These are phyloP conservation scores for Meandrusa payeni DNA, from an alignment of 2,888 invertebrate species.

Conservation along the genomic window DNA sequence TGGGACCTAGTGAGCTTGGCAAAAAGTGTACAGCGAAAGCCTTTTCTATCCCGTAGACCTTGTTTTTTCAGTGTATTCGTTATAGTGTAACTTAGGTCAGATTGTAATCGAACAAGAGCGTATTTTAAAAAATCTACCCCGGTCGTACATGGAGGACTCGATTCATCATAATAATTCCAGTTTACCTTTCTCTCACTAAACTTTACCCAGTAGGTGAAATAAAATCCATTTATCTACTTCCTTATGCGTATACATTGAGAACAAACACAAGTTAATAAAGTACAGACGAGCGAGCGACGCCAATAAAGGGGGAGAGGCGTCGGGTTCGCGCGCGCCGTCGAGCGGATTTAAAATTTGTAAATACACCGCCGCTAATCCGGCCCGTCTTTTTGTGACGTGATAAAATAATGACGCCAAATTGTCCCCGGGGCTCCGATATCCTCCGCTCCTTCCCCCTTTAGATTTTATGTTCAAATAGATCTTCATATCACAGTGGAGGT, in stretches of 20 bases:
- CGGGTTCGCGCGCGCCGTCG: conserved; percentile 46
- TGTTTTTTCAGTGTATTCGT: too few relatives aligned
- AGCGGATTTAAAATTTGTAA: conserved; percentile 61
- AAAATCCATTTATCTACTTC: conserved; percentile 72
- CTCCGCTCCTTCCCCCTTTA: conserved; percentile 33
- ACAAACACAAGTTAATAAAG: conserved; percentile 68
- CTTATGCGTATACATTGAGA: conserved; percentile 49
- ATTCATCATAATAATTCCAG: too few relatives aligned
- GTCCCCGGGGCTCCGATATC: conserved; percentile 32
- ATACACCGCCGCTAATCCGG: conserved; percentile 50
- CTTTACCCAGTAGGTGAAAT: too few relatives aligned
- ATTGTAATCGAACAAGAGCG: too few relatives aligned
- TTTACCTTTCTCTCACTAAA: too few relatives aligned
- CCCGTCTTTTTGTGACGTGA: conserved; percentile 59
- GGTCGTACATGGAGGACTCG: too few relatives aligned
- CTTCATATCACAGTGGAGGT: conserved; percentile 18
- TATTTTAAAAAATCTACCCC: too few relatives aligned
- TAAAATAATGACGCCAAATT: conserved; percentile 63
- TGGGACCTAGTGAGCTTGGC: too few relatives aligned
- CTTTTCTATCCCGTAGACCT: too few relatives aligned
- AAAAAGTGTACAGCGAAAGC: too few relatives aligned
- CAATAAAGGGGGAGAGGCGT: conserved; percentile 64
- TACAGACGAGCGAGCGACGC: conserved; percentile 41
- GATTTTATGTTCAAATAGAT: conserved; percentile 27
- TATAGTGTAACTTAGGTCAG: too few relatives aligned